A percentile compares a stretch with the other conserved stretches of the same genome.
Evolutionary conservation across 2,888 invertebrate genomes (phyloP).

Genomic region (Ichneumoninae sp.): DNA sequence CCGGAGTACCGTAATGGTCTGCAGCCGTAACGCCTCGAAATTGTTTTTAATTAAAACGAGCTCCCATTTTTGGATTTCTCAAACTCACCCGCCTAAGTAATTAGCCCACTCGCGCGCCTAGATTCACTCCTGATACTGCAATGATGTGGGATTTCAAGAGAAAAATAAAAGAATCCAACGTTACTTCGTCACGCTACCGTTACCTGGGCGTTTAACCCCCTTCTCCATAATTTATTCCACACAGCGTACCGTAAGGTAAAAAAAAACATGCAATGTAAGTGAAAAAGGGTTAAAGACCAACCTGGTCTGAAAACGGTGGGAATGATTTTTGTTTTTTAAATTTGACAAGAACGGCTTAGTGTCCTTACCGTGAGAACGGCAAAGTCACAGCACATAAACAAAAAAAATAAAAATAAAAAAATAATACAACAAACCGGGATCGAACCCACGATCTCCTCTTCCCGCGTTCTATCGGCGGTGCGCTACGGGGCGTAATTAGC

Average conservation of each 20-base stretch:
- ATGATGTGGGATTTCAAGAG: background rate
- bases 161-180: conserved; percentile 33
- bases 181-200: conserved; percentile 48
- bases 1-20: conserved; percentile 54
- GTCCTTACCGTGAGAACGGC: conserved; percentile 45
- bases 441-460: conserved; percentile 43
- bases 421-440: conserved; percentile 43
- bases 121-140: background rate
- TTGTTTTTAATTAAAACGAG: conserved; percentile 40
- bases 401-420: background rate
- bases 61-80: conserved; percentile 19
- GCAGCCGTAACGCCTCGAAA: conserved; percentile 25
- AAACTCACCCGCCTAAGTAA: conserved; percentile 28
- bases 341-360: background rate
- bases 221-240: background rate
- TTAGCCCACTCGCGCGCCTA: conserved; percentile 34
- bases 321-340: background rate
- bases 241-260: background rate
- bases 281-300: background rate
- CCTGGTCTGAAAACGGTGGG: background rate
- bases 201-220: conserved; percentile 32
- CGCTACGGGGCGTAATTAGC: conserved; percentile 67
- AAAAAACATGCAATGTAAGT: background rate
- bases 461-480: conserved; percentile 31
- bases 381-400: conserved; percentile 14